phyloP scores from a whole-genome alignment of 2,888 invertebrate genomes.

The Pseudococcus jackbeardsleyi region DNA sequence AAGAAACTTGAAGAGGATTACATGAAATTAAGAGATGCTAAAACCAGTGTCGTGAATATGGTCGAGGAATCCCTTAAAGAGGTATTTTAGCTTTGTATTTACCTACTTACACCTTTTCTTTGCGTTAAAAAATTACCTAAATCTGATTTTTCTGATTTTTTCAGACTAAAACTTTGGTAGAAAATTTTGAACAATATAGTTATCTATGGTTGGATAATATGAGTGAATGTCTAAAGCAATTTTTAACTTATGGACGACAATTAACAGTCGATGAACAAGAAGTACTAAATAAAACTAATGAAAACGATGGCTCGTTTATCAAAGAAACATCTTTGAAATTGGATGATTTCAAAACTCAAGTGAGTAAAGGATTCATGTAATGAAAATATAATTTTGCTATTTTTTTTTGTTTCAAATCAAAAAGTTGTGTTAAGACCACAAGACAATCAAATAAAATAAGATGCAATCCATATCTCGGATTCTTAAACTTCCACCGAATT shows the following conservation, averaged over 20 bases:
- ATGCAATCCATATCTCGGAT: too few relatives aligned
- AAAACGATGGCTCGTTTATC: constrained; percentile 67
- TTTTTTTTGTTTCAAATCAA: too few relatives aligned
- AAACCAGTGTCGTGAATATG: background rate
- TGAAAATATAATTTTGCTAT: too few relatives aligned
- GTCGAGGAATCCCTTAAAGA: constrained; percentile 26
- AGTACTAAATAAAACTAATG: constrained; percentile 67
- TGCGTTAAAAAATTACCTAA: too few relatives aligned
- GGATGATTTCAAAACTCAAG: constrained; percentile 82
- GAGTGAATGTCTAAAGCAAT: constrained; percentile 81
- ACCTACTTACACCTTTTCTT: too few relatives aligned
- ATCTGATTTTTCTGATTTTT: background rate
- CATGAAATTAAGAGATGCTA: background rate
- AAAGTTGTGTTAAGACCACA: too few relatives aligned
- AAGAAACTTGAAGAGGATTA: constrained; percentile 44
- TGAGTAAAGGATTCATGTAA: constrained; percentile 67
- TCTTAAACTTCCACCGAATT: too few relatives aligned
- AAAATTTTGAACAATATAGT: constrained; percentile 77
- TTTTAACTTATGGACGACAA: constrained; percentile 80
- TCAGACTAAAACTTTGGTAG: constrained; percentile 25
- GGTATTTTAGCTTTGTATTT: constrained; percentile 5
- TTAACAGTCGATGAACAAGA: constrained; percentile 82
- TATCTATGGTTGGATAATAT: constrained; percentile 87
- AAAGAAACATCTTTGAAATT: constrained; percentile 76
- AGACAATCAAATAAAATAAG: too few relatives aligned